Evolutionary conservation across 1,140 invertebrate species (phyloP).

Genomic region (Carposina sasakii): DNA sequence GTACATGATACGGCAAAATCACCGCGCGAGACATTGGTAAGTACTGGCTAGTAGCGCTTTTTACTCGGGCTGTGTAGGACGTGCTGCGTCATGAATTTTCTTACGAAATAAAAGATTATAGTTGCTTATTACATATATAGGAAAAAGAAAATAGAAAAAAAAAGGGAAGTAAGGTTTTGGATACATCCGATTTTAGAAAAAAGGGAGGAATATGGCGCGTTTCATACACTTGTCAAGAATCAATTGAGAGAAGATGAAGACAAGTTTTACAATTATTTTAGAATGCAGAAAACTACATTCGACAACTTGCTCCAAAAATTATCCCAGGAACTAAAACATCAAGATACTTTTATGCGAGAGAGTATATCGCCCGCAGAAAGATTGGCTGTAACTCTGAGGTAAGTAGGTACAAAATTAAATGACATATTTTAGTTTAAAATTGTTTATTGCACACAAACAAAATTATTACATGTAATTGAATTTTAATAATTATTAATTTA

Average conservation of each 20-base stretch:
- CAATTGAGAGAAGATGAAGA: conserved; percentile 28
- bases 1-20: conserved; percentile 14
- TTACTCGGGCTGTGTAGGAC: conserved; percentile 8
- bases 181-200: conserved; percentile 26
- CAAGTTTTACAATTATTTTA: conserved; percentile 28
- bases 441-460: conserved; percentile 8
- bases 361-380: conserved; percentile 25
- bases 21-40: conserved; percentile 13
- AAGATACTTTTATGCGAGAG: conserved; percentile 24
- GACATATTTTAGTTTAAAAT: conserved; percentile 12
- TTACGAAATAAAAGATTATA: conserved; percentile 10
- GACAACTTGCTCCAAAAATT: conserved; percentile 23
- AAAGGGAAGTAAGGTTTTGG: conserved; percentile 9
- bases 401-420: conserved; percentile 15
- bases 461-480: conserved; percentile 11
- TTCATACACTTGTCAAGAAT: conserved; percentile 30
- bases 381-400: conserved; percentile 25
- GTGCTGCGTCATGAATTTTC: conserved; percentile 13
- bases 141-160: conserved; percentile 13
- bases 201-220: conserved; percentile 23
- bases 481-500: conserved; percentile 13
- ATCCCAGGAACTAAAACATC: conserved; percentile 24
- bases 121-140: conserved; percentile 12
- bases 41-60: conserved; percentile 14
- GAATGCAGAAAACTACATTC: conserved; percentile 11